Percentiles rank a stretch among this genome's conserved stretches.
Conservation (phyloP, 2,888 invertebrate species). For the Parochlus steinenii region DNA sequence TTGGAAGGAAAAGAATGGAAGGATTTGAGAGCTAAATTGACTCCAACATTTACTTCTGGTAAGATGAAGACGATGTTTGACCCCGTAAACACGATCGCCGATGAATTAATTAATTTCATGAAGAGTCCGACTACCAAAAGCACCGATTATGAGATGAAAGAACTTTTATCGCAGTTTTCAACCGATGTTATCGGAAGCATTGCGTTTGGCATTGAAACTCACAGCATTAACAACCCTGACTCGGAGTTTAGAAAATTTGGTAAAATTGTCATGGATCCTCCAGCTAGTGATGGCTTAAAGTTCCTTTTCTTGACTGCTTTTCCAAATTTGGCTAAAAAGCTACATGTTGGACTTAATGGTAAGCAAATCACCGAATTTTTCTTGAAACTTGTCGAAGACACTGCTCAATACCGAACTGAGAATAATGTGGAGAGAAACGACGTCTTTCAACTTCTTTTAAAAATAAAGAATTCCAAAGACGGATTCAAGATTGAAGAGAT, state of each 20-base stretch:
- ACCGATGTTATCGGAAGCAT: background rate
- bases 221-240: background rate
- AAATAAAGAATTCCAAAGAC: background rate
- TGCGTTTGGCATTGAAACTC: background rate
- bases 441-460: constrained; percentile 1
- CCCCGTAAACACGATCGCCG: background rate
- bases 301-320: background rate
- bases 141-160: background rate
- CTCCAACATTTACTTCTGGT: constrained; percentile 1
- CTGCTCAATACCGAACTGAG: background rate
- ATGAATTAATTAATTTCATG: constrained; percentile 1
- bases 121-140: background rate
- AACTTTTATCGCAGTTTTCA: background rate
- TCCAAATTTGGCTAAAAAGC: constrained; percentile 4
- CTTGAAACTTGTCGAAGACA: background rate
- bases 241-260: constrained; percentile 1
- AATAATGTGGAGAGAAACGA: constrained; percentile 7
- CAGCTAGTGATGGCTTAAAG: background rate
- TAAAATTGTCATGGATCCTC: background rate
- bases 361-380: constrained; percentile 2
- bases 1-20: constrained; percentile 4
- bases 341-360: background rate
- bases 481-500: background rate
- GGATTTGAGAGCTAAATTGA: constrained; percentile 1
- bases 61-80: constrained; percentile 5